phyloP scores from a whole-genome alignment of 2,797 vertebrate species.

The Somateria mollissima region DNA sequence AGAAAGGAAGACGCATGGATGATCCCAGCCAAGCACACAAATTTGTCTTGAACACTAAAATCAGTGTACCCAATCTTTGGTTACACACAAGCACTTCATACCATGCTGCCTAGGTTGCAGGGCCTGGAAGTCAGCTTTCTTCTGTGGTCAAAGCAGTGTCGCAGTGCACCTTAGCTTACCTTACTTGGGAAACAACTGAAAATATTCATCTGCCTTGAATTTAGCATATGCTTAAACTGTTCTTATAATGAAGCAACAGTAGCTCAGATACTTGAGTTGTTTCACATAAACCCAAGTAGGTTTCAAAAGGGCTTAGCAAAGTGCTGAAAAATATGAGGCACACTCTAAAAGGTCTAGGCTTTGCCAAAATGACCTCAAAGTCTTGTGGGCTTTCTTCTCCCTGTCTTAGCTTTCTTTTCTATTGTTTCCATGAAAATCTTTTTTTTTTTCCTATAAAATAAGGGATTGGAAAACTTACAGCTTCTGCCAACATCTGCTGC shows the following conservation, averaged over 20 bases:
- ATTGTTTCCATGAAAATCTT: background rate
- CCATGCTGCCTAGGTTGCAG: background rate
- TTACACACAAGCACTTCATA: background rate
- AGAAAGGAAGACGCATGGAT: background rate
- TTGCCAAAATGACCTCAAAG: background rate
- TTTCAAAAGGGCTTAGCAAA: constrained; percentile 3
- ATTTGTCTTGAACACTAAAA: background rate
- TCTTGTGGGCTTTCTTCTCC: background rate
- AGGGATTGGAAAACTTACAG: constrained; percentile 78
- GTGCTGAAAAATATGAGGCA: background rate
- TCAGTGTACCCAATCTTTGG: background rate
- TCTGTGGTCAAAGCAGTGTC: background rate
- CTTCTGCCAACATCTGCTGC: constrained; percentile 84
- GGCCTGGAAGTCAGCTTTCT: background rate
- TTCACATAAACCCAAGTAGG: background rate
- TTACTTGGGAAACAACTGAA: background rate
- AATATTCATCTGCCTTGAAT: background rate
- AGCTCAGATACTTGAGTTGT: background rate
- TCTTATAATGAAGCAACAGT: background rate
- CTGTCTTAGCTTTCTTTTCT: constrained; percentile 27
- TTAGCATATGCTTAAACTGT: background rate
- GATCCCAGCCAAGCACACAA: background rate
- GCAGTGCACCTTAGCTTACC: background rate
- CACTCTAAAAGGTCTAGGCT: background rate
- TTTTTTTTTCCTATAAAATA: constrained; percentile 4